Evolutionary conservation across 2,888 invertebrate genomes (phyloP), one percentile per base, ranked within the genome.

Genomic region (Chelonus formosanus): DNA sequence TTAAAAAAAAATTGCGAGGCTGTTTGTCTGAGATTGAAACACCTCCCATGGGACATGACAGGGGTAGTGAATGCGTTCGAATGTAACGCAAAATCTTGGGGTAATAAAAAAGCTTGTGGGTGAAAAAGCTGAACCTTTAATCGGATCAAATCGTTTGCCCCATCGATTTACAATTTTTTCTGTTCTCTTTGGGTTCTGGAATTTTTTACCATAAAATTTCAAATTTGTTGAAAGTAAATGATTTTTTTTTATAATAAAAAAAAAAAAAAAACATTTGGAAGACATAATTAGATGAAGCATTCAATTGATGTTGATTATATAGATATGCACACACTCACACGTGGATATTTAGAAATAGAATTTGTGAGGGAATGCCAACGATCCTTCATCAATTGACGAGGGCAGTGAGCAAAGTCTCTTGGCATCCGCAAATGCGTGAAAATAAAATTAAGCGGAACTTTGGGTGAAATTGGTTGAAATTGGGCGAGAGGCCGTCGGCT

Each of bases 381-480:
- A 65, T 59, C 64, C 64, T 60, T 66, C 47, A 57, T 53, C 66
- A 57, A 50, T 55, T 68, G 50, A 20, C 58, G 45, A 3, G 35
- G 58, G 20, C 6, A 47, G 31, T 20, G 10, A 34, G 47, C 10
- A 10, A 67, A 70, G 70, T 52, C 69, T 67, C 65, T 69, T 60
- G 67, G 68, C 70, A 73, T 75, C 76, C 77, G 77, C 74, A 80
- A 78, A 78, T 79, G 87, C 85, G 87, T 84, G 86, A 86, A 86
- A 86, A 86, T 86, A 85, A 85, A 86, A 86, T 86, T 86, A 86
- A 85, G 85, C 84, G 84, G 84, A 86, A 86, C 86, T 86, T 86
- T 86, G 83, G 86, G 85, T 84, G 83, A 88, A 88, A 88, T 88
- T 88, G 87, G 86, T 86, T 86, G 86, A 86, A 88, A 87, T 87